Base-by-base conservation (phyloP, 2,113 vertebrate genomes). In the Centropus bengalensis region DNA sequence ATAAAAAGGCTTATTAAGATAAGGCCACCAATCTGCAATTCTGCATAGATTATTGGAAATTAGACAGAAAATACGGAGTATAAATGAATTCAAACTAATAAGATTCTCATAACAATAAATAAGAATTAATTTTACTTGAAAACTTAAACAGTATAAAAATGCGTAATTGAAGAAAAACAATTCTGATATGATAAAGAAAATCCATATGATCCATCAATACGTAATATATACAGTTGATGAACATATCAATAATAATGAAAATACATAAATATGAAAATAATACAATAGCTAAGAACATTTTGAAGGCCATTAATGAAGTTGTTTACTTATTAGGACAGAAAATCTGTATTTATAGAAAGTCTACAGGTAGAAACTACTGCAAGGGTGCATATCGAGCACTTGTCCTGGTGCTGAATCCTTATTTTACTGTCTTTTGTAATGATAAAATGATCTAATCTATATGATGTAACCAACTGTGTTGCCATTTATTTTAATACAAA, bases 371-470 rank as follows among this genome's bases (percentile, higher is more conserved):
- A 92, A 83, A 28, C 7, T 6, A 16, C 12, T 66, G 30, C 18
- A 40, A 27, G 27, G 69, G n/a, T 0, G 0, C 21, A 24, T 10
- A 27, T 12, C 66, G 12, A 66, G 32, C 8, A n/a, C 20, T 12
- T 33, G 78, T 55, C 38, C 16, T 74, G 10, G 1, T 58, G n/a
- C 36, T 86, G 59, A 86, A 49, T 54, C 27, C 27, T 59, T 20
- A 38, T 75, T 84, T 84, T 49, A 58, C 5, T 58, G 15, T 32
- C 4, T 80, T 83, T 66, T 69, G 36, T 58, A 66, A 36, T 21
- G 8, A 21, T 66, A 58, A 4, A 45, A 6, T 66, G 8, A 21
- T 40, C 24, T 74, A 66, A 70, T 70, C 30, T 78, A 2, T 40
- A 62, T 45, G 10, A 74, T 2, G 10, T 70, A 40, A 77, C 71